Evolutionary conservation across 2,888 invertebrate genomes (phyloP).

Genomic region (Cenopis cana): DNA sequence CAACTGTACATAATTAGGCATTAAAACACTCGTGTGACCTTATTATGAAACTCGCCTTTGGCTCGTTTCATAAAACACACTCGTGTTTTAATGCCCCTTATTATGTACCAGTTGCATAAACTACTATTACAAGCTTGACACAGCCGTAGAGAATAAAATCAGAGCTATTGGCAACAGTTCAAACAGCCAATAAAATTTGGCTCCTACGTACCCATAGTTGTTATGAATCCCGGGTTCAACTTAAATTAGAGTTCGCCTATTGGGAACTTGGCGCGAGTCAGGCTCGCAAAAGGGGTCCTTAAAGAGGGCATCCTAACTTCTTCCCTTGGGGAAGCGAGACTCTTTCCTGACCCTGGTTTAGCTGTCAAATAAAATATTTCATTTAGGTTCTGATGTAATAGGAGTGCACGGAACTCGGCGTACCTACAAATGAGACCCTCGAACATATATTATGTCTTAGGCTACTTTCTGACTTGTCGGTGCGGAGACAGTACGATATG

Average conservation of each 20-base stretch:
- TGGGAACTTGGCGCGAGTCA: neutral
- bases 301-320: constrained; percentile 2
- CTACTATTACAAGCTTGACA: constrained; percentile 7
- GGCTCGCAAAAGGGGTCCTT: constrained; percentile 11
- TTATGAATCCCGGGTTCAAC: neutral
- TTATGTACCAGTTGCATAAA: no score
- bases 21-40: no score
- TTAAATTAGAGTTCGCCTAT: neutral
- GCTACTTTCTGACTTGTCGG: no score
- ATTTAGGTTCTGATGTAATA: neutral
- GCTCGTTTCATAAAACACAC: no score
- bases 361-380: neutral
- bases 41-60: no score
- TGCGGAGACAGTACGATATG: no score
- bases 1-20: no score
- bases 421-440: no score
- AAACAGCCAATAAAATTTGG: neutral
- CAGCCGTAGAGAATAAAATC: constrained; percentile 3
- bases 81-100: no score
- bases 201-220: neutral
- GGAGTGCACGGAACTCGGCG: no score
- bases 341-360: neutral
- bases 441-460: no score
- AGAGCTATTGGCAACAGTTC: neutral
- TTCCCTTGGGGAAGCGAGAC: constrained; percentile 10